These are phyloP conservation scores for Drosophila chauvacae DNA, from an alignment of 1,140 invertebrate species.

Conservation along the genomic window DNA sequence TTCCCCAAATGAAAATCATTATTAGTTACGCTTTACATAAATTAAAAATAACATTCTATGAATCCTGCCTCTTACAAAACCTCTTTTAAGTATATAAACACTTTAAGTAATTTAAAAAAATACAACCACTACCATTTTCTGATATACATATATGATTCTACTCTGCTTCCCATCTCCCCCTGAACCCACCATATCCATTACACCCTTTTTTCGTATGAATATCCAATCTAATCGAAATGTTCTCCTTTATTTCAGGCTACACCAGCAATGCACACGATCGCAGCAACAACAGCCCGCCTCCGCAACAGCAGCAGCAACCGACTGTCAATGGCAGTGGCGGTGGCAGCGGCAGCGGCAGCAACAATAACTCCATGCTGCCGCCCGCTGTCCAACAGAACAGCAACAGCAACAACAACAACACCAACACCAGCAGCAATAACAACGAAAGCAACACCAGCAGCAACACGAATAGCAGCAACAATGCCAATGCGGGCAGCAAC, in stretches of 20 bases:
- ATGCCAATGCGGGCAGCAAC: slow-evolving; percentile 55
- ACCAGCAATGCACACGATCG: slow-evolving; percentile 67
- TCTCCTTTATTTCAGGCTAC: slow-evolving; percentile 50
- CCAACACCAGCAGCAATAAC: slow-evolving; percentile 30
- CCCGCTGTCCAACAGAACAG: slow-evolving; percentile 53
- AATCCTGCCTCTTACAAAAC: too few species aligned
- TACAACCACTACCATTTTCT: not conserved
- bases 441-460: slow-evolving; percentile 42
- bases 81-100: too few species aligned
- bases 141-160: not conserved
- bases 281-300: slow-evolving; percentile 68
- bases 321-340: slow-evolving; percentile 53
- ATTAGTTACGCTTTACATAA: too few species aligned
- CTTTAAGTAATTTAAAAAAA: not conserved
- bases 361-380: slow-evolving; percentile 66
- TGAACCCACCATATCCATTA: not conserved
- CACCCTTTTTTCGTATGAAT: not conserved
- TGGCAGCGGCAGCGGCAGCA: slow-evolving; percentile 49
- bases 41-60: too few species aligned
- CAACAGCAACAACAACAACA: slow-evolving; percentile 32
- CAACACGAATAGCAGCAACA: slow-evolving; percentile 45
- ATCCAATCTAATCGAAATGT: slow-evolving; percentile 13
- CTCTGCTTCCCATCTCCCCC: not conserved
- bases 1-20: not conserved
- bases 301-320: slow-evolving; percentile 58